A percentile compares a stretch with the other conserved stretches of the same genome.
Evolutionary conservation across 2,888 invertebrate species (phyloP).

Genomic region (Parascotia fuliginaria): DNA sequence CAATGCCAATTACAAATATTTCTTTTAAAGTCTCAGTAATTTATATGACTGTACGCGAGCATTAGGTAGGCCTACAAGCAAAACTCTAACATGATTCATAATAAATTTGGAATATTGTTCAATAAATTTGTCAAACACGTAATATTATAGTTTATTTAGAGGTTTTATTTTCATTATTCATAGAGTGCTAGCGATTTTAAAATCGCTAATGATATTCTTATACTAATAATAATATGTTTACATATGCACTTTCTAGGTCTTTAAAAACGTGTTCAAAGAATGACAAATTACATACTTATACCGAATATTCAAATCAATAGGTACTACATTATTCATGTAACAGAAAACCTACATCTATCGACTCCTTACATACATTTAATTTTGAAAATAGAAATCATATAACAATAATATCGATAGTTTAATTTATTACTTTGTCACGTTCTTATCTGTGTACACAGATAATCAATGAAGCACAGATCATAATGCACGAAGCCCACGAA

Average conservation of each 20-base stretch:
- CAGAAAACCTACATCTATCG: constrained; percentile 20
- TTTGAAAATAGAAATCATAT: constrained; percentile 34
- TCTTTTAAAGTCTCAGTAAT: too few species aligned
- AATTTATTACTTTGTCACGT: constrained; percentile 57
- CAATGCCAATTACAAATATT: neutral
- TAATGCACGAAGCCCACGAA: constrained; percentile 50
- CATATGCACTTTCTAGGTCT: constrained; percentile 8
- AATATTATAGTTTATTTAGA: too few species aligned
- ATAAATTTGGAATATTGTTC: too few species aligned
- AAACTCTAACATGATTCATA: too few species aligned
- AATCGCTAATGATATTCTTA: neutral
- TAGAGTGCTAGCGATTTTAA: too few species aligned
- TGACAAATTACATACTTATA: constrained; percentile 29
- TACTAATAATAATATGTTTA: too few species aligned
- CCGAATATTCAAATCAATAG: constrained; percentile 6
- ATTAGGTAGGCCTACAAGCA: too few species aligned
- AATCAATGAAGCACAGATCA: constrained; percentile 51
- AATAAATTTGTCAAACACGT: too few species aligned
- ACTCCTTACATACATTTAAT: constrained; percentile 27
- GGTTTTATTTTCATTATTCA: neutral
- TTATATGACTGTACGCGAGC: too few species aligned
- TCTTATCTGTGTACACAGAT: constrained; percentile 53
- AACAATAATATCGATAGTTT: constrained; percentile 52
- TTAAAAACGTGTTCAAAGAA: constrained; percentile 19
- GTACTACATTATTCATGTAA: constrained; percentile 22